A percentile compares a stretch with the other conserved stretches of the same genome.
Conservation (phyloP, 23 tunicate genomes). For the Trididemnum miniatum region DNA sequence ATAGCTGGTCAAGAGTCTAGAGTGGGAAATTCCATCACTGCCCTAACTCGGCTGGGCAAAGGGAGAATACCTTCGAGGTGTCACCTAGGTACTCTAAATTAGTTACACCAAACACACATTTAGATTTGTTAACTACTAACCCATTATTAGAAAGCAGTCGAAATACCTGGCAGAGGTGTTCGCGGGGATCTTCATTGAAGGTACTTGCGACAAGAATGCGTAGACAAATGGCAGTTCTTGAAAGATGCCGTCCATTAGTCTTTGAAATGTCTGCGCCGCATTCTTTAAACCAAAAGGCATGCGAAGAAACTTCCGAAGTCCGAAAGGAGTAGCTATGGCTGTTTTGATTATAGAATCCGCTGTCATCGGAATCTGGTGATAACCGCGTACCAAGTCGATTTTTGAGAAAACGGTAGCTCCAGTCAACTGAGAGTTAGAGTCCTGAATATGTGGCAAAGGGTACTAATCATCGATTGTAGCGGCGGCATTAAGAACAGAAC, state of each 20-base stretch:
- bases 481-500: no score
- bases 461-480: no score
- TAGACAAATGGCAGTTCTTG: neutral
- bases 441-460: no score
- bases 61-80: no score
- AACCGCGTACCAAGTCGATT: no score
- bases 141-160: neutral
- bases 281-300: neutral
- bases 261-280: constrained; percentile 11
- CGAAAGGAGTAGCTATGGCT: no score
- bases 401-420: no score
- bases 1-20: neutral
- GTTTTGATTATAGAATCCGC: no score
- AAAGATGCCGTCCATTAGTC: neutral
- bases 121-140: neutral
- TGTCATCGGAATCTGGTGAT: no score
- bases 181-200: neutral
- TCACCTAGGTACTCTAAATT: neutral
- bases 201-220: neutral
- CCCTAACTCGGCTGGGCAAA: no score
- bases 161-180: neutral
- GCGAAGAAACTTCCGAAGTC: neutral
- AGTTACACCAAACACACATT: neutral
- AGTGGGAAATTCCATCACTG: neutral
- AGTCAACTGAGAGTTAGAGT: no score